Conservation (phyloP, 2,113 vertebrate species). For the Eudorcas thomsonii region DNA sequence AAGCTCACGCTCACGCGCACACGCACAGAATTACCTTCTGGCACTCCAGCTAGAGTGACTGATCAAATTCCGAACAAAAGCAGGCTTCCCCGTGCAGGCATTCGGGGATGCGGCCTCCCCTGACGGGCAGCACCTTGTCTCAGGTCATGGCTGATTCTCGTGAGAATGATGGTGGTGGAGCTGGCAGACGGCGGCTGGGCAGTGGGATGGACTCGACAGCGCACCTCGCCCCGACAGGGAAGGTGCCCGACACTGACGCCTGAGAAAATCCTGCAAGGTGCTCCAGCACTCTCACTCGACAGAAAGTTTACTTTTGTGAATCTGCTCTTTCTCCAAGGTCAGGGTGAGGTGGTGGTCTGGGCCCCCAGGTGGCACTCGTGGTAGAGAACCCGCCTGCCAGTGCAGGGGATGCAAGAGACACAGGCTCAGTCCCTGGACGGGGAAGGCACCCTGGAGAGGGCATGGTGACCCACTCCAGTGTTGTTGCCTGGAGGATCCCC, state of each 20-base stretch:
- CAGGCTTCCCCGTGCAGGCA: not conserved
- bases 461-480: accelerated
- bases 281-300: not conserved
- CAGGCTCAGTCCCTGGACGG: not conserved
- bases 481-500: not conserved
- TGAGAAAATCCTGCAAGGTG: not conserved
- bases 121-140: not conserved
- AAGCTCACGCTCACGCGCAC: not conserved
- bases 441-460: not conserved
- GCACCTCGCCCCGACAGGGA: not conserved
- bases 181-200: not conserved
- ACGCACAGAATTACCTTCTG: not conserved
- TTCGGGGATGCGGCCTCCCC: not conserved
- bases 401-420: not conserved
- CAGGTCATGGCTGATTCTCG: not conserved
- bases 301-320: not conserved
- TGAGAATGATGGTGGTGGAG: not conserved
- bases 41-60: not conserved
- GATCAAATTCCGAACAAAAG: not conserved
- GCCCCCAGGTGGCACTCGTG: too few species aligned
- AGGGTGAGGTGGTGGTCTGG: not conserved
- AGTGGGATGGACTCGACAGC: not conserved
- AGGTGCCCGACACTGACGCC: not conserved
- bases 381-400: not conserved
- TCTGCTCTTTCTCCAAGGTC: not conserved